Percentiles rank a stretch among this genome's conserved stretches.
phyloP scores from a whole-genome alignment of 2,797 vertebrate species.

The Pelodytes ibericus region DNA sequence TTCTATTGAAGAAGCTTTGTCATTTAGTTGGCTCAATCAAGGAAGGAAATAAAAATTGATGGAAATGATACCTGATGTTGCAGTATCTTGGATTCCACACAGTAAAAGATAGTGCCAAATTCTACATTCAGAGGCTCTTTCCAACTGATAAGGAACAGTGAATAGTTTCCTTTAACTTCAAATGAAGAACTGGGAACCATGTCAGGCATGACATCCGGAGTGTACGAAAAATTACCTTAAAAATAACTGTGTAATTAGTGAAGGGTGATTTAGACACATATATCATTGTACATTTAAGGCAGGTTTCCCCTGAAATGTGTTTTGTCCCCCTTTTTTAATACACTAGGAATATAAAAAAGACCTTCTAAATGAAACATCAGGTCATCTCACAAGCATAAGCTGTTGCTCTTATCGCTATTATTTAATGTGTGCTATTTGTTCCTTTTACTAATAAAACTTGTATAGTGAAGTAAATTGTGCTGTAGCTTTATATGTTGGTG shows the following conservation, averaged over 20 bases:
- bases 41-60: background rate
- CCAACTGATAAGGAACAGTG: constrained; percentile 69
- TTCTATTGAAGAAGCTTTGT: too few relatives aligned
- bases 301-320: too few relatives aligned
- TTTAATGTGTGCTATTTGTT: too few relatives aligned
- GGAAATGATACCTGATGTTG: constrained; percentile 58
- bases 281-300: background rate
- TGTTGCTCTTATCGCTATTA: too few relatives aligned
- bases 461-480: too few relatives aligned
- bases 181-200: constrained; percentile 68
- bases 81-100: constrained; percentile 64
- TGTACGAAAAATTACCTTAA: constrained; percentile 70
- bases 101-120: constrained; percentile 73
- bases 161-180: constrained; percentile 66
- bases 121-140: constrained; percentile 64
- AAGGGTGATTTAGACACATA: background rate
- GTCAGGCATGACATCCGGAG: constrained; percentile 71
- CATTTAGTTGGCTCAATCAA: background rate
- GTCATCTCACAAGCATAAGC: too few relatives aligned
- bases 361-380: too few relatives aligned
- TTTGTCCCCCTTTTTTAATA: too few relatives aligned
- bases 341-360: too few relatives aligned
- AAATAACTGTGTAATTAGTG: constrained; percentile 29
- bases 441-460: too few relatives aligned
- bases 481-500: too few relatives aligned